Conservation (phyloP, 1,140 invertebrate species). For the Tetramorium alpestre region DNA sequence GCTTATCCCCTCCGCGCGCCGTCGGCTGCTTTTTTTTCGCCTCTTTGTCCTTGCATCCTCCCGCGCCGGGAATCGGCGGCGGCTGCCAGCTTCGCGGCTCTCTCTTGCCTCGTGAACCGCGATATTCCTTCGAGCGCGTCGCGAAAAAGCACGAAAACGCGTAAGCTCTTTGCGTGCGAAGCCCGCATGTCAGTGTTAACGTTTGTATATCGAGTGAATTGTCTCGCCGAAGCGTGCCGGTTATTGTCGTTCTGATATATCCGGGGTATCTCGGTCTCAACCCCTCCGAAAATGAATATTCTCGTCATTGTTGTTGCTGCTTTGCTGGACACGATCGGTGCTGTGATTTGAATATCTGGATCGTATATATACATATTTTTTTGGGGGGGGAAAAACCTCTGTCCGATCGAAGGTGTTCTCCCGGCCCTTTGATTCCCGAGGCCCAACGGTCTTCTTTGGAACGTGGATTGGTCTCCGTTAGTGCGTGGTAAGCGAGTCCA, state of each 20-base stretch:
- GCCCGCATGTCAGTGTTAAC: constrained; percentile 25
- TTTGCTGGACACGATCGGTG: neutral
- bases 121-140: constrained; percentile 59
- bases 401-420: neutral
- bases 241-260: neutral
- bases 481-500: constrained; percentile 29
- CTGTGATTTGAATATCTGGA: constrained; percentile 16
- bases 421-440: constrained; percentile 5
- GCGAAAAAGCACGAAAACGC: constrained; percentile 65
- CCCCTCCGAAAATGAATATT: neutral
- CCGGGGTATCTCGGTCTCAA: neutral
- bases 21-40: constrained; percentile 66
- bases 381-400: neutral
- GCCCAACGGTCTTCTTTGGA: neutral
- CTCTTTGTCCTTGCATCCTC: constrained; percentile 77
- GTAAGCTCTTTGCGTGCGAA: neutral
- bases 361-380: neutral
- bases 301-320: neutral
- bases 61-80: constrained; percentile 69
- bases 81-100: constrained; percentile 65
- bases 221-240: neutral
- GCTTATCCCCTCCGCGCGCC: constrained; percentile 61
- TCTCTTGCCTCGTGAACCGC: constrained; percentile 63
- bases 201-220: neutral
- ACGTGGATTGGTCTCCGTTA: neutral